A percentile compares a stretch with the other conserved stretches of the same genome.
phyloP scores from a whole-genome alignment of 2,888 invertebrate genomes.

The Agrochola litura region DNA sequence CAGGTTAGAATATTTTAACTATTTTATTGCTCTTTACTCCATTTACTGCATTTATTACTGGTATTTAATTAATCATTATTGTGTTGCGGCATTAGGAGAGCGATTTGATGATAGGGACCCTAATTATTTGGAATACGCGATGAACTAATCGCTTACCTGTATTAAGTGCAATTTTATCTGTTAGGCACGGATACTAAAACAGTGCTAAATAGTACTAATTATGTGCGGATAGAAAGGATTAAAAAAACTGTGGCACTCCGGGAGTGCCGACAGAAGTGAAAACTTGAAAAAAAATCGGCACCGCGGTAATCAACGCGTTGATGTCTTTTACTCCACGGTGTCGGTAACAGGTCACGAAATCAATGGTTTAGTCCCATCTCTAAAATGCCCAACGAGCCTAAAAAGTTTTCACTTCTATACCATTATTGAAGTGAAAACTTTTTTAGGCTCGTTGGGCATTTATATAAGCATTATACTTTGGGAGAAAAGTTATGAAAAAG shows the following conservation, averaged over 20 bases:
- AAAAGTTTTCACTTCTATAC: too few relatives aligned
- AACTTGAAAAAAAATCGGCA: too few relatives aligned
- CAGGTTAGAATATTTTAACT: slow-evolving; percentile 61
- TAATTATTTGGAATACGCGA: slow-evolving; percentile 35
- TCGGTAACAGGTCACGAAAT: too few relatives aligned
- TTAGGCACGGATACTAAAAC: slow-evolving; percentile 1
- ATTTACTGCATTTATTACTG: slow-evolving; percentile 51
- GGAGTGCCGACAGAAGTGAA: too few relatives aligned
- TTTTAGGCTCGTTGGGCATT: too few relatives aligned
- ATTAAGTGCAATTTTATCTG: slow-evolving; percentile 41
- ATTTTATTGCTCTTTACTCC: slow-evolving; percentile 57
- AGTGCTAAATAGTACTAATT: not conserved
- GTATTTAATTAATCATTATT: slow-evolving; percentile 49
- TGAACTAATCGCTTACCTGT: slow-evolving; percentile 32
- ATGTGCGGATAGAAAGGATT: not conserved
- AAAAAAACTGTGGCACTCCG: too few relatives aligned
- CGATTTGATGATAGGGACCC: slow-evolving; percentile 41
- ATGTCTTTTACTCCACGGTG: too few relatives aligned
- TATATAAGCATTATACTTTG: too few relatives aligned
- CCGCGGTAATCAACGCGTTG: too few relatives aligned
- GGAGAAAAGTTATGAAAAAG: not conserved
- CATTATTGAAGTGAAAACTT: too few relatives aligned
- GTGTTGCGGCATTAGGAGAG: slow-evolving; percentile 27
- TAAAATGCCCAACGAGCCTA: too few relatives aligned
- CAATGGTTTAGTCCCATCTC: too few relatives aligned